Conservation (phyloP, 2,888 invertebrate species). For the Terebella lapidaria region DNA sequence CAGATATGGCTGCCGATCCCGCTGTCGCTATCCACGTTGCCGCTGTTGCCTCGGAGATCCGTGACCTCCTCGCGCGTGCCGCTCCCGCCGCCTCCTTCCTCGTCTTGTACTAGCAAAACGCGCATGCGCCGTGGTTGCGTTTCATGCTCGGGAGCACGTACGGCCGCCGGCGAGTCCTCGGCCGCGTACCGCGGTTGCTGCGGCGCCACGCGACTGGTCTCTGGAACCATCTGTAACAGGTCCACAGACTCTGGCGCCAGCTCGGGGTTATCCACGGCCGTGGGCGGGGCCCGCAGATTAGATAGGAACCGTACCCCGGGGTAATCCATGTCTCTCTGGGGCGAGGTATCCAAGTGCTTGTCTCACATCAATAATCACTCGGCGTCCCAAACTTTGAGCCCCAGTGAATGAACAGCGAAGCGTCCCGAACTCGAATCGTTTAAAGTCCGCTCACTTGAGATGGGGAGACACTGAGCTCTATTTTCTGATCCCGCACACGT, state of each 20-base stretch:
- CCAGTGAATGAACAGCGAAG: too few species aligned
- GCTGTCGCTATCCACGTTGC: background rate
- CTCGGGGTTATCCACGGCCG: background rate
- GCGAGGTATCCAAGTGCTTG: too few species aligned
- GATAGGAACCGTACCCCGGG: background rate
- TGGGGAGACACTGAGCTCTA: too few species aligned
- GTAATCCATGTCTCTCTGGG: background rate
- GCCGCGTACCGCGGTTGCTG: background rate
- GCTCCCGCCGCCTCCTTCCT: background rate
- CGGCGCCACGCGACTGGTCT: background rate
- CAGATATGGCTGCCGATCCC: background rate
- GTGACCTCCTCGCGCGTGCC: background rate
- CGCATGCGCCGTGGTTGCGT: slow-evolving; percentile 4
- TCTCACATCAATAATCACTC: too few species aligned
- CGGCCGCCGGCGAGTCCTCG: background rate
- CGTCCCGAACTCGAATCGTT: too few species aligned
- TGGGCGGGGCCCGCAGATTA: background rate
- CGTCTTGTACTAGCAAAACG: slow-evolving; percentile 1
- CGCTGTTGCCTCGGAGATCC: background rate
- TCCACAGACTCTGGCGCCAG: background rate
- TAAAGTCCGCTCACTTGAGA: too few species aligned
- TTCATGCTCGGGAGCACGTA: background rate
- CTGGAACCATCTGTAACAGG: slow-evolving; percentile 5
- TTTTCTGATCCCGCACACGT: too few species aligned
- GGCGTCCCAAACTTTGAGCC: too few species aligned